phyloP scores from a whole-genome alignment of 2,797 vertebrate species.

The Liparis tanakae region DNA sequence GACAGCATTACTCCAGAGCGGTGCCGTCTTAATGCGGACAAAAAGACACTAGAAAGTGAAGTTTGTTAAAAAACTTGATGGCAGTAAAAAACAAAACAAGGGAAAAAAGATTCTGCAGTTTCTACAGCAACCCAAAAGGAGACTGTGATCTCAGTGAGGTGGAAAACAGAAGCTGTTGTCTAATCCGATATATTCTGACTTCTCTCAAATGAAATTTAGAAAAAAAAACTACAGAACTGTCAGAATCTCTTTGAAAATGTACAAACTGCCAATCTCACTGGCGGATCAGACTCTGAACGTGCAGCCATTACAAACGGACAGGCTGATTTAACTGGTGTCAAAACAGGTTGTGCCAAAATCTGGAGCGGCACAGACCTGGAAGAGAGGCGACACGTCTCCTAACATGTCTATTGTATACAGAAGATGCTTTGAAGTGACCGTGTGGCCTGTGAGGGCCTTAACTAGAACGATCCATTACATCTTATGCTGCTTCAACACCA shows the following conservation, averaged over 20 bases:
- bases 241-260: constrained; percentile 1
- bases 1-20: not conserved
- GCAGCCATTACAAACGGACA: constrained; percentile 7
- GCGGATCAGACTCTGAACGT: constrained; percentile 17
- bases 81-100: not conserved
- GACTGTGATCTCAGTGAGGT: constrained; percentile 18
- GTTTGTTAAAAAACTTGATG: constrained; percentile 5
- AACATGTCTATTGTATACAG: constrained; percentile 4
- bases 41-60: not conserved
- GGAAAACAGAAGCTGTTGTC: not conserved
- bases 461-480: constrained; percentile 14
- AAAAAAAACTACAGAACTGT: not conserved
- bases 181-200: constrained; percentile 9
- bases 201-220: not conserved
- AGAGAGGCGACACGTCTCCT: not conserved
- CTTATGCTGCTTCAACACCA: constrained; percentile 1
- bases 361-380: constrained; percentile 7
- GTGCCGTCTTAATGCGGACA: not conserved
- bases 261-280: constrained; percentile 6
- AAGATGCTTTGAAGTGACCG: not conserved
- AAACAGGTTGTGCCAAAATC: constrained; percentile 11
- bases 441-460: not conserved
- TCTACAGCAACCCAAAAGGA: constrained; percentile 18
- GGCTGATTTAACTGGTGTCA: constrained; percentile 5
- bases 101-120: not conserved